Conservation (phyloP, 2,113 vertebrate species). For the Rhinopomastus cyanomelas region DNA sequence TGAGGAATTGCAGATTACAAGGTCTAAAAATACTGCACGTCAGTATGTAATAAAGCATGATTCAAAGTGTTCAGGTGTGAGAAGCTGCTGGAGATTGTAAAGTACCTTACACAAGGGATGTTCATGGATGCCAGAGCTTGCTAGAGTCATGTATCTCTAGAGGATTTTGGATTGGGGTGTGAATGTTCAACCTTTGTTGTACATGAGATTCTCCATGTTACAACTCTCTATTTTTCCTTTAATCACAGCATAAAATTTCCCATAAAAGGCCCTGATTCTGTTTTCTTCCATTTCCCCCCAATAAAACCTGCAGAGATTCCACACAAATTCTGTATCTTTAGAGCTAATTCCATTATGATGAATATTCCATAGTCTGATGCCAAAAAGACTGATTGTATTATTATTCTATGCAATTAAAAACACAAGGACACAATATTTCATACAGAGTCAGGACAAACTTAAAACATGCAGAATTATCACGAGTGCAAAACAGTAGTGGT, state of each 20-base stretch:
- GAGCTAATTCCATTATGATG: not conserved
- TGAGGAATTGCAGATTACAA: not conserved
- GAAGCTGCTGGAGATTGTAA: constrained; percentile 2
- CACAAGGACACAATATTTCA: not conserved
- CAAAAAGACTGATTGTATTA: not conserved
- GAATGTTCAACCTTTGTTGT: not conserved
- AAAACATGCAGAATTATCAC: not conserved
- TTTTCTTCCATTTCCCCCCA: not conserved
- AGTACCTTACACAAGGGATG: not conserved
- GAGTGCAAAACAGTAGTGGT: not conserved
- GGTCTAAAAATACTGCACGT: not conserved
- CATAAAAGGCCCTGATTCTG: not conserved
- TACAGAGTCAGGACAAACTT: not conserved
- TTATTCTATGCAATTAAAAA: not conserved
- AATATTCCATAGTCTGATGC: not conserved
- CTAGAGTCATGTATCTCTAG: not conserved
- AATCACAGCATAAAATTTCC: not conserved
- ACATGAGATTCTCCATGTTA: not conserved
- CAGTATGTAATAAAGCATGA: not conserved
- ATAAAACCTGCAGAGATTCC: not conserved
- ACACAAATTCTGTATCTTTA: not conserved
- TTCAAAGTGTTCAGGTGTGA: constrained; percentile 23
- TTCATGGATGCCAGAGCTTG: not conserved
- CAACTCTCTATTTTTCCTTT: not conserved
- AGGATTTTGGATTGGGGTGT: not conserved